Evolutionary conservation across 2,797 vertebrate genomes (phyloP).

Genomic region (Gallinago stenura): DNA sequence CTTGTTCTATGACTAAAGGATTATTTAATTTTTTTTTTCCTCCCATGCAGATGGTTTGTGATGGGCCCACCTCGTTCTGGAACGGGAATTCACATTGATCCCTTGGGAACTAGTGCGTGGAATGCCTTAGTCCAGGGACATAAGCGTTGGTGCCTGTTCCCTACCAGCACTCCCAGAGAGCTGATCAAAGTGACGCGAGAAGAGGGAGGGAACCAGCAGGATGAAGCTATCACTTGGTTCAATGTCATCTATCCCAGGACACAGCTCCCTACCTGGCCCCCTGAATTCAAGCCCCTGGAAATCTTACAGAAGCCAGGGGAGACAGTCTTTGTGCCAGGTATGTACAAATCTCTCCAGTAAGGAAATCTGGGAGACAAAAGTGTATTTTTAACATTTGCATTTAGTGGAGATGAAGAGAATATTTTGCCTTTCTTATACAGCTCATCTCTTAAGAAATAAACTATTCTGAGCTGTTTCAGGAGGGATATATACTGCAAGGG

Average conservation of each 20-base stretch:
- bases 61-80: conserved; percentile 97
- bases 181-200: conserved; percentile 95
- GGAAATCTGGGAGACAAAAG: background rate
- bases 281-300: conserved; percentile 93
- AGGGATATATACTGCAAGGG: background rate
- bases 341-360: background rate
- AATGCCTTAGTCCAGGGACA: conserved; percentile 97
- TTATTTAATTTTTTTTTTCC: background rate
- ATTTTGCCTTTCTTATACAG: background rate
- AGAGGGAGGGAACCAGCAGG: conserved; percentile 96
- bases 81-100: conserved; percentile 98
- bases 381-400: accelerated
- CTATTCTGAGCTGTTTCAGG: background rate
- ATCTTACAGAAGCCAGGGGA: conserved; percentile 94
- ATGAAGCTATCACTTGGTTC: conserved; percentile 99
- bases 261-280: conserved; percentile 91
- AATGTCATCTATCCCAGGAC: conserved; percentile 92
- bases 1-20: background rate
- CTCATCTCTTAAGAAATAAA: background rate
- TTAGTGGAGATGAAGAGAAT: background rate
- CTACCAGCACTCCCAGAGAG: conserved; percentile 94
- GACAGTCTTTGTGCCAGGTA: conserved; percentile 97
- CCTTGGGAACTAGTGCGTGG: conserved; percentile 97
- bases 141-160: conserved; percentile 97
- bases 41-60: conserved; percentile 91